Percentiles rank a stretch among this genome's conserved stretches.
Conservation (phyloP, 2,888 invertebrate genomes). For the Scrobipalpa costella region DNA sequence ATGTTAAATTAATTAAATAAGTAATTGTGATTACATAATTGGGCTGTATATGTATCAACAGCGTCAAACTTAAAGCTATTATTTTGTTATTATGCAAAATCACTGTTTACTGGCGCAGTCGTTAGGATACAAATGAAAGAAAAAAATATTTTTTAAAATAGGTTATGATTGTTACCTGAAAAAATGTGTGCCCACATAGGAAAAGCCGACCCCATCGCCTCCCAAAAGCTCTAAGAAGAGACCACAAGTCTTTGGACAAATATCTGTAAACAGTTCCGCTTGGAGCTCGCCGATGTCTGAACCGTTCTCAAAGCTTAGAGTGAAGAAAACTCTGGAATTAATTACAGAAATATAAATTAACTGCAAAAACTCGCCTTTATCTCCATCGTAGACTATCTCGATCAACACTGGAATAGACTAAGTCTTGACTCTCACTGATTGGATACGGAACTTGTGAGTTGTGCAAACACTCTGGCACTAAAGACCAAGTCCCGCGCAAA, state of each 20-base stretch:
- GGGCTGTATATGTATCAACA: too few species aligned
- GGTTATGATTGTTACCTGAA: slow-evolving; percentile 52
- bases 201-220: slow-evolving; percentile 55
- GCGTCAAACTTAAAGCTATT: too few species aligned
- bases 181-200: slow-evolving; percentile 66
- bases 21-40: too few species aligned
- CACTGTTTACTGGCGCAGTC: not conserved
- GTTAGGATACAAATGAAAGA: not conserved
- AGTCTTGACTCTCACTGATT: too few species aligned
- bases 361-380: slow-evolving; percentile 1
- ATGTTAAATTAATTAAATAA: too few species aligned
- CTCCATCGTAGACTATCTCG: too few species aligned
- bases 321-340: slow-evolving; percentile 53
- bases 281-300: slow-evolving; percentile 53
- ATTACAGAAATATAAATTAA: not conserved
- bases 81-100: too few species aligned
- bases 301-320: slow-evolving; percentile 45
- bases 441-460: too few species aligned
- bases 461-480: too few species aligned
- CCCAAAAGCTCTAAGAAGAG: slow-evolving; percentile 60
- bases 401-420: too few species aligned
- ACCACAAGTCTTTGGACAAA: slow-evolving; percentile 58
- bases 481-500: too few species aligned
- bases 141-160: not conserved
- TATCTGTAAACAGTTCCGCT: slow-evolving; percentile 62